Percentiles rank a stretch among this genome's conserved stretches.
Evolutionary conservation across 1,140 invertebrate genomes (phyloP).

Genomic region (Rhagoletis zephyria): DNA sequence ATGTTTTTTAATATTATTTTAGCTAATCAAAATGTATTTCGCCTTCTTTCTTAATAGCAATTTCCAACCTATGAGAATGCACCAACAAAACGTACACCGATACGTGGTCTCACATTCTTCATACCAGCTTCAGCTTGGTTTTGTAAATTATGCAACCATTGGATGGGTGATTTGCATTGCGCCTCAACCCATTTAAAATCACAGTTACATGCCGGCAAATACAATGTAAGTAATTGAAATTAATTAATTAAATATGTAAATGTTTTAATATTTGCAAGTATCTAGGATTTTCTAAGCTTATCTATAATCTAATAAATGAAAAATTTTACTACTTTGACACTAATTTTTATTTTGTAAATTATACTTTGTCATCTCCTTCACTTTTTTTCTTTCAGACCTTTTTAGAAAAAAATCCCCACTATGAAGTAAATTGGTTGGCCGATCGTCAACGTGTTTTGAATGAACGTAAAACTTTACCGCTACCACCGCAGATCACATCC

Average conservation of each 20-base stretch:
- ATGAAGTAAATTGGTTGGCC: slow-evolving; percentile 87
- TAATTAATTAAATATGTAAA: background rate
- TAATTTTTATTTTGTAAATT: no score
- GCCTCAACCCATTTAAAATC: slow-evolving; percentile 88
- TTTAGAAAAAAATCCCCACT: slow-evolving; percentile 85
- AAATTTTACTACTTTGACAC: no score
- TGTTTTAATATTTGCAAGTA: no score
- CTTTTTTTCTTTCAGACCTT: slow-evolving; percentile 77
- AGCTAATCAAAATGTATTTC: background rate
- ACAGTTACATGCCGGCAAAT: slow-evolving; percentile 83
- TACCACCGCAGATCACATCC: slow-evolving; percentile 70
- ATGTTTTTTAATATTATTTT: background rate
- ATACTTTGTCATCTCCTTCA: background rate
- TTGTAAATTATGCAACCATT: slow-evolving; percentile 87
- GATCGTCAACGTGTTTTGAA: slow-evolving; percentile 84
- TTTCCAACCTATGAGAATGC: slow-evolving; percentile 80
- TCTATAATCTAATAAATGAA: no score
- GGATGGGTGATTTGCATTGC: slow-evolving; percentile 90
- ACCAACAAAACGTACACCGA: slow-evolving; percentile 83
- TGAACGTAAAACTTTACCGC: slow-evolving; percentile 65
- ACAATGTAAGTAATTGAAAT: slow-evolving; percentile 77
- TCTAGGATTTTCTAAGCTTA: no score
- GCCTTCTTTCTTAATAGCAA: slow-evolving; percentile 73
- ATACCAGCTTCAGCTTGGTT: slow-evolving; percentile 90
- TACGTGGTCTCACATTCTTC: slow-evolving; percentile 88